Evolutionary conservation across 1,140 invertebrate species (phyloP), one percentile per base, ranked within the genome.

Genomic region (Patella vulgata): DNA sequence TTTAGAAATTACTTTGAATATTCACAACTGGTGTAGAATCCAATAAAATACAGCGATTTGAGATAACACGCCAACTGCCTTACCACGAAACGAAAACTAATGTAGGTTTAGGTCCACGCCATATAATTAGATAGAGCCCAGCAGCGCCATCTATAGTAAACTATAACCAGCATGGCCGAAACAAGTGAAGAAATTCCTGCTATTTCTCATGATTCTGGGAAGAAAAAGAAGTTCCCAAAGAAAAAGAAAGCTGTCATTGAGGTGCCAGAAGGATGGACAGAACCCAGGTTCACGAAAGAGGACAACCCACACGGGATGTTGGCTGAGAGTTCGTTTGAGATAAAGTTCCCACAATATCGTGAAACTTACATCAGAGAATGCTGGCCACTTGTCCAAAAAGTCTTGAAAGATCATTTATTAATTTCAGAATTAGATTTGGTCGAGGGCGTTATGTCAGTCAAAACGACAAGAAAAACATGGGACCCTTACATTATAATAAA

Each of bases 401-500:
- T 89, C 5, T 81, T 99, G 2, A 58, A 59, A 21, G 79, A 86
- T 52, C 71, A 87, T 76, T 83, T 85, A 73, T 79, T 74, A 72
- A 50, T 47, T 36, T 94, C 93, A 0, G 95, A 99, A 75, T 84
- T 99, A 59, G 97, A 99, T 88, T 83, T 98, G 0, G 86, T 98
- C 3, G 95, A 98, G 88, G 97, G 98, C 51, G 92, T 91, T 69
- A 96, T 99, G 92, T 91, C 90, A 8, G 97, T 99, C 0, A 89
- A 88, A 80, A 99, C 98, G 0, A 99, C 96, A 0, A 88, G 95
- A 52, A 97, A 98, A 87, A 99, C 97, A 1, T 99, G 94, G 94
- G 98, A 99, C 88, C 98, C 98, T 0, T 99, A 94, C 70, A 93
- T 98, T 44, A 95, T 99, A 46, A 88, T 99, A 9, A 99, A 99